Evolutionary conservation across 2,888 invertebrate species (phyloP), one percentile per base, ranked within the genome.

Genomic region (Hipparchia semele): DNA sequence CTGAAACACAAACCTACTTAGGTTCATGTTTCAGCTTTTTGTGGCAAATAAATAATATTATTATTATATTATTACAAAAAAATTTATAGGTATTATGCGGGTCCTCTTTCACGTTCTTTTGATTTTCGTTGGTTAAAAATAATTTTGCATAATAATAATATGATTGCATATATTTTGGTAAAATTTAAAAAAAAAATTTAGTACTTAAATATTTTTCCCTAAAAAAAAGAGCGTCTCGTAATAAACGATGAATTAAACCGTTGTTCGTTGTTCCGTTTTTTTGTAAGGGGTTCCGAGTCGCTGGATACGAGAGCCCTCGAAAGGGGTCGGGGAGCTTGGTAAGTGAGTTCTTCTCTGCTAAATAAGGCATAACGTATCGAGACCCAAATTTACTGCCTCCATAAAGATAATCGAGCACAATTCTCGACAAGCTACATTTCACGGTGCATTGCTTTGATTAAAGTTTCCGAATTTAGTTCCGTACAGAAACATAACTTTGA

Each of bases 221-320:
- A 5, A 1, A 54, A 54, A n/a, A 13, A 13, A 23, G 7, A 58
- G 2, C 7, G 6, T 7, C 23, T 58, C 23, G 58, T 58, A 58
- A 23, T 58, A 58, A 58, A 2, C 23, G 23, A 58, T 23, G 58
- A 2, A 58, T 58, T 13, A 56, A 56, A 56, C 23, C 13, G 2
- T 88, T 89, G 39, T 39, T 39, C 39, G 39, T 39, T 39, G 39
- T 86, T 89, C 87, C 86, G 87, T 87, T 90, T 87, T 89, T 89
- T 85, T 90, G 88, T 89, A 90, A 91, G 90, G 90, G 88, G 87
- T 90, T 92, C 90, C 90, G 89, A 91, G 91, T 91, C 89, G 87
- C 86, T 86, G 87, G 86, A 85, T 87, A 87, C 86, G 85, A 91
- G 89, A 84, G 87, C 90, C 85, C 87, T 90, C 82, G 80, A 87